Evolutionary conservation across 1,140 invertebrate species (phyloP).

Genomic region (Anoplophora glabripennis): DNA sequence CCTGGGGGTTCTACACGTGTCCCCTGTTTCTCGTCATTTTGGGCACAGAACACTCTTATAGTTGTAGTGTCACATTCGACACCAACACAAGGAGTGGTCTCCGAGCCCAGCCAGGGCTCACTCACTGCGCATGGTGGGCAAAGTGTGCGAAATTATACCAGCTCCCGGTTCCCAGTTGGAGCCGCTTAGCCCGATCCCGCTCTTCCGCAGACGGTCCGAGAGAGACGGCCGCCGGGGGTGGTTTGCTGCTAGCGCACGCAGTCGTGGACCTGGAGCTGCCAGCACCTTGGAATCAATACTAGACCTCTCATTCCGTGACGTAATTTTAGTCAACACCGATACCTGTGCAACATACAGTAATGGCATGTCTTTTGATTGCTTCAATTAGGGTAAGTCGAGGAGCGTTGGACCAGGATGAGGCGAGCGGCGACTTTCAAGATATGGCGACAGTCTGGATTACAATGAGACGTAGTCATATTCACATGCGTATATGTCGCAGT

Average conservation of each 20-base stretch:
- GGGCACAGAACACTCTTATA: conserved; percentile 37
- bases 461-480: too few relatives aligned
- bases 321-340: conserved; percentile 39
- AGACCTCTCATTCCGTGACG: conserved; percentile 33
- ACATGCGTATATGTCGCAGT: too few relatives aligned
- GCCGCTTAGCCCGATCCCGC: not conserved
- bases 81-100: conserved; percentile 47
- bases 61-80: conserved; percentile 44
- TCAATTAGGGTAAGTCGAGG: not conserved
- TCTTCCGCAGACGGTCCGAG: conserved; percentile 1
- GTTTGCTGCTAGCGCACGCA: conserved; percentile 27
- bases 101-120: conserved; percentile 37
- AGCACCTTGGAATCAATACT: conserved; percentile 43
- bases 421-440: too few relatives aligned
- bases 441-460: too few relatives aligned
- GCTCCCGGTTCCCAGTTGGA: conserved; percentile 14
- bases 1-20: conserved; percentile 46
- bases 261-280: conserved; percentile 41
- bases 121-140: conserved; percentile 44
- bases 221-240: not conserved
- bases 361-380: not conserved
- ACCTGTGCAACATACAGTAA: conserved; percentile 22
- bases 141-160: conserved; percentile 45
- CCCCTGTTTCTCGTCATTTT: conserved; percentile 41
- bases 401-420: not conserved